Percentiles rank a stretch among this genome's conserved stretches.
phyloP scores from a whole-genome alignment of 1,140 invertebrate genomes.

The Drosophila tsacasi region DNA sequence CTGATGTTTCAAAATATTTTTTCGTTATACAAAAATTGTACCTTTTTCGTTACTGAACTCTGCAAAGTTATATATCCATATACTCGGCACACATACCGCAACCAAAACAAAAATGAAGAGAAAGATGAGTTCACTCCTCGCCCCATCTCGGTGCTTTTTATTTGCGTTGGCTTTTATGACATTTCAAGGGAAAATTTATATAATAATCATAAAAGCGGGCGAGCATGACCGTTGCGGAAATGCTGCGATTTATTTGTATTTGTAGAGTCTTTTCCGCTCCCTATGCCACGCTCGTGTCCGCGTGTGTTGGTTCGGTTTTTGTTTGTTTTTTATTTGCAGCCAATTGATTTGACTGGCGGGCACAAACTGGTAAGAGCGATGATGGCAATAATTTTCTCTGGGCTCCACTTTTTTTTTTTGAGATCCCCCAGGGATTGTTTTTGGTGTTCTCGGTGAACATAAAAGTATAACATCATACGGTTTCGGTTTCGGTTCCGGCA shows the following conservation, averaged over 20 bases:
- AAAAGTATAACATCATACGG: conserved; percentile 70
- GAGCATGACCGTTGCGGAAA: conserved; percentile 78
- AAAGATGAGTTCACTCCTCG: conserved; percentile 37
- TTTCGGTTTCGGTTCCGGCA: neutral
- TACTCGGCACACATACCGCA: too few species aligned
- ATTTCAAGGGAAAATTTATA: conserved; percentile 72
- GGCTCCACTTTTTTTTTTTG: conserved; percentile 1
- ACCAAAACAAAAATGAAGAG: conserved; percentile 13
- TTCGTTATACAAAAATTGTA: neutral
- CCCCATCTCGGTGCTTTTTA: conserved; percentile 49
- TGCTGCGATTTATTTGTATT: conserved; percentile 80
- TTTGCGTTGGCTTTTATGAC: conserved; percentile 73
- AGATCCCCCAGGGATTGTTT: conserved; percentile 48
- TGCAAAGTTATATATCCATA: neutral
- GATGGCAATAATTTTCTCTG: conserved; percentile 21
- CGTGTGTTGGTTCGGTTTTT: conserved; percentile 25
- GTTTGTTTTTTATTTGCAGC: conserved; percentile 69
- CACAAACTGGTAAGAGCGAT: conserved; percentile 23
- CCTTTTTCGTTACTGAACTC: neutral
- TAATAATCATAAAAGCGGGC: conserved; percentile 79
- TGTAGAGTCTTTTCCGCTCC: conserved; percentile 60
- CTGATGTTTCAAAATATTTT: neutral
- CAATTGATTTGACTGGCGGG: conserved; percentile 76
- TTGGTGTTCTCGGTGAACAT: conserved; percentile 54
- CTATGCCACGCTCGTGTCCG: conserved; percentile 10